Evolutionary conservation across 2,113 vertebrate species (phyloP).

Genomic region (Etheostoma spectabile): DNA sequence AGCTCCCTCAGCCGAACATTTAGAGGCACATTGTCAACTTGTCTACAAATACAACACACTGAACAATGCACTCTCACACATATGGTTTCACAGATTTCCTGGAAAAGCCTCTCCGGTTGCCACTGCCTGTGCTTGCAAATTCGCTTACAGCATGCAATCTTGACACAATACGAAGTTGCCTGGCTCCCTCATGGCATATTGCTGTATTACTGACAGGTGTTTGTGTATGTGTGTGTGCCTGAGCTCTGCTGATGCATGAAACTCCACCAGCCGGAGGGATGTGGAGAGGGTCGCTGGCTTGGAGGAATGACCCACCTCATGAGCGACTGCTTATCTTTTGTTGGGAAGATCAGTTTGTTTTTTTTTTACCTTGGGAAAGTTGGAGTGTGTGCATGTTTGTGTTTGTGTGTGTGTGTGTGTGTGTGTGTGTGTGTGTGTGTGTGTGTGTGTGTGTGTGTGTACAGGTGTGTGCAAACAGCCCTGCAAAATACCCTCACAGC

Average conservation of each 20-base stretch:
- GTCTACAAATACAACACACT: conserved; percentile 33
- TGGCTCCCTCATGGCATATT: conserved; percentile 49
- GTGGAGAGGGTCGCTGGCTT: conserved; percentile 52
- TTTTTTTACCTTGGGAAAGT: conserved; percentile 81
- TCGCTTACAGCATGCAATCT: conserved; percentile 58
- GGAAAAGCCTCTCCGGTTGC: conserved; percentile 32
- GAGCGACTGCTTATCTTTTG: conserved; percentile 71
- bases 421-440: conserved; percentile 8
- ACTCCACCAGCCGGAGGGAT: conserved; percentile 54
- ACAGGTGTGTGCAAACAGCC: conserved; percentile 31
- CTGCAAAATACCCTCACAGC: conserved; percentile 63
- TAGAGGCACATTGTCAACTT: conserved; percentile 36
- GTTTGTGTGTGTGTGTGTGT: conserved; percentile 24
- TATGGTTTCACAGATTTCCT: conserved; percentile 52
- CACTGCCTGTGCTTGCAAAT: conserved; percentile 42
- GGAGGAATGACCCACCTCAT: conserved; percentile 69
- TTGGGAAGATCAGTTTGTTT: conserved; percentile 72
- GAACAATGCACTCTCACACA: conserved; percentile 47
- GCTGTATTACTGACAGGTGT: conserved; percentile 66
- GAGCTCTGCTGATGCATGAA: conserved; percentile 57
- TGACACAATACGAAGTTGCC: conserved; percentile 56
- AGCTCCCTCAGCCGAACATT: conserved; percentile 26
- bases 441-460: conserved; percentile 11
- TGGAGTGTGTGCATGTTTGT: conserved; percentile 6
- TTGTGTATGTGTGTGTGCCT: conserved; percentile 28